Base-by-base conservation (phyloP, 1,140 invertebrate genomes). In the Zaprionus nigranus region DNA sequence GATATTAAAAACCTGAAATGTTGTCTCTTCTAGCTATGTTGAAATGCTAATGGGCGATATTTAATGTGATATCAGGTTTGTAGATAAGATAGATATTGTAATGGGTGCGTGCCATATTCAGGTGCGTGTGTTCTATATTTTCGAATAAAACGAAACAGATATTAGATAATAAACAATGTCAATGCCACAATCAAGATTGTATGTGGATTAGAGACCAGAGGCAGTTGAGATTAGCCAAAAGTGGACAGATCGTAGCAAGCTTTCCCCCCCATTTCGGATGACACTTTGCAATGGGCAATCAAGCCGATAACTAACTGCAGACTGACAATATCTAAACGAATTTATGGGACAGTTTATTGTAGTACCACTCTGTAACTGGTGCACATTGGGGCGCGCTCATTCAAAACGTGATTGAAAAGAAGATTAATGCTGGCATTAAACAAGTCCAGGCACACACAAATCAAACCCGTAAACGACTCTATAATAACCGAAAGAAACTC, bases 161-260 rank as follows among this genome's bases (percentile, higher is more conserved):
- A 58, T 69, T 62, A 63, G 73, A 75, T 75, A 75, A 64, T 64
- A 70, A 75, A 71, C 60, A 75, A 71, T 75, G 67, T 71, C 73
- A 75, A 58, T 70, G 73, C 54, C 73, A 70, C 24, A 46, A 43
- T 46, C 65, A 58, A 62, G 65, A 24, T 17, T 17, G 61, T 51
- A 57, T 75, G 53, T 57, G 22, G 26, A 64, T 64, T 63, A 43
- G 43, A 71, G 53, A 63, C n/a, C 59, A 64, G 54, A 40, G 17
- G 43, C 22, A 11, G 11, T 67, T 12, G 12, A 63, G 72, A 75
- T 75, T 49, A 75, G 53, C 22, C 36, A 38, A 66, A 66, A 72
- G 62, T 72, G 30, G 71, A 36, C 26, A 24, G 28, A n/a, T 20
- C 30, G 28, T n/a, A 2, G 13, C n/a, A n/a, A 51, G 65, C 71